Evolutionary conservation across 2,113 vertebrate species (phyloP), one percentile per base, ranked within the genome.

Genomic region (Erythrocercus mccallii): DNA sequence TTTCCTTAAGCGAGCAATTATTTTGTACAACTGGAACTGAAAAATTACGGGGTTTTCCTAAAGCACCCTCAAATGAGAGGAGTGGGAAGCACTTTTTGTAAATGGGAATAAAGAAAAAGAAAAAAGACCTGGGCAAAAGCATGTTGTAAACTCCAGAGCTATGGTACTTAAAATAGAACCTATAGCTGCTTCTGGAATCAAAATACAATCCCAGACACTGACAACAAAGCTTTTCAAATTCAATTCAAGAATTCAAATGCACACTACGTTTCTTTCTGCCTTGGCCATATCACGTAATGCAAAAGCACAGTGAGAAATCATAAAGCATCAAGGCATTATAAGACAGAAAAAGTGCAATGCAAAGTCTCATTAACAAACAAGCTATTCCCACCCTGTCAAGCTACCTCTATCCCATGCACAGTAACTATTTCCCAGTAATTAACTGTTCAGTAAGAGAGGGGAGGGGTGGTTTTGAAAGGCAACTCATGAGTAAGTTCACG

Each of bases 31-130:
- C 14, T 30, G 24, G 8, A 54, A 74, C 9, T 30, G 65, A 81
- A 86, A 84, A 86, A 91, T 56, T 35, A 81, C 56, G 72, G 71
- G 72, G 12, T 57, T 95, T 95, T 95, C 84, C 87, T 84, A 66
- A 74, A 78, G 60, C 27, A n/a, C 44, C 8, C 21, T 33, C 66
- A 50, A 62, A 84, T 62, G 16, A 42, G 15, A 61, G 25, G 53
- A 69, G 77, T 78, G 44, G 68, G 77, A 94, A 95, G 69, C 19
- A 66, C 28, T 56, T 54, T 10, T 47, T 38, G 14, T 37, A 91
- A 77, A 37, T 13, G 14, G 8, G 13, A 89, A 92, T 30, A 54
- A 78, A 65, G 27, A 7, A 73, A 57, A 57, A 78, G 60, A 42
- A 14, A 47, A 51, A 76, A 51, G 7, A 2, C 1, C n/a, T 45